Percentiles rank a stretch among this genome's conserved stretches.
phyloP scores from a whole-genome alignment of 2,797 vertebrate genomes.

The Alca torda region DNA sequence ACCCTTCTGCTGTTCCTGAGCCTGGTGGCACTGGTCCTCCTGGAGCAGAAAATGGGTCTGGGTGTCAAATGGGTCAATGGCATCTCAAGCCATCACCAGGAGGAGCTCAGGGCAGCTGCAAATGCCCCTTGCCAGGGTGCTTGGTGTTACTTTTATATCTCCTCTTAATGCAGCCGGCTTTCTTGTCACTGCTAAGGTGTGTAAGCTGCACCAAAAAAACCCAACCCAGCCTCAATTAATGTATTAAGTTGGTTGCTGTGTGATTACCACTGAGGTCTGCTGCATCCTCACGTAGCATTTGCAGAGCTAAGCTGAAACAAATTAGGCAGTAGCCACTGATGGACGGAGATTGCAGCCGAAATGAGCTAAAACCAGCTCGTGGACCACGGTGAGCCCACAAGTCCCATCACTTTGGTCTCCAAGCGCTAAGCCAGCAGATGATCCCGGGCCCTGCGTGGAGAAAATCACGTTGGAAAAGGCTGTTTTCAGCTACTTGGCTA shows the following conservation, averaged over 20 bases:
- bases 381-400: background rate
- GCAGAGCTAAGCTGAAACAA: background rate
- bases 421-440: background rate
- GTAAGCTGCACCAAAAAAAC: background rate
- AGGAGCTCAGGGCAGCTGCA: background rate
- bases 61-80: accelerated
- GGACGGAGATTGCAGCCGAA: background rate
- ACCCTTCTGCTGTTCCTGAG: background rate
- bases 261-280: background rate
- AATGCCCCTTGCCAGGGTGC: background rate
- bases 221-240: background rate
- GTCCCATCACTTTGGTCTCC: too few relatives aligned
- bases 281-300: accelerated
- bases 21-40: background rate
- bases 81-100: background rate
- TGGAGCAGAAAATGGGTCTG: background rate
- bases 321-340: background rate
- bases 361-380: background rate
- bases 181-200: too few relatives aligned
- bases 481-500: background rate
- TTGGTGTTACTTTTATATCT: background rate
- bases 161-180: background rate
- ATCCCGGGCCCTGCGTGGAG: accelerated
- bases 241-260: background rate
- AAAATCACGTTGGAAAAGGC: background rate